Base-by-base conservation (phyloP, 2,888 invertebrate species). In the Mimachlamys varia region DNA sequence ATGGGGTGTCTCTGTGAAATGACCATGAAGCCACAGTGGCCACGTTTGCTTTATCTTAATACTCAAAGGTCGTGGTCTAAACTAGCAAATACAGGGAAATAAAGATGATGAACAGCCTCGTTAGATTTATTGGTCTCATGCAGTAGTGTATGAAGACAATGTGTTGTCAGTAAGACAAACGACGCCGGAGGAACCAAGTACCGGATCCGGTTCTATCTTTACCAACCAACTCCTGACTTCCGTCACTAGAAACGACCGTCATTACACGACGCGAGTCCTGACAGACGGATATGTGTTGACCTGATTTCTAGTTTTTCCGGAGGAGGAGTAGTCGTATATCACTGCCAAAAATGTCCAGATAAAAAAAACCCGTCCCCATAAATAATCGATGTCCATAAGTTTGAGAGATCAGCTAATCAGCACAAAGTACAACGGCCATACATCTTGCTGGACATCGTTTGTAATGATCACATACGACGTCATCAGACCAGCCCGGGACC, bases 261-360 rank as follows among this genome's bases (percentile, higher is more conserved):
- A 27, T 76, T 4, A 15, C 27, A 76, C 10, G 76, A 76, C 76
- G 22, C 33, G 17, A 76, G 33, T 27, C 7, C 7, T 22, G 27
- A 76, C 76, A 76, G 76, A 76, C 0, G 33, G 27, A 76, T 76
- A 76, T 76, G 76, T 76, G 22, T 76, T 76, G 76, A 76, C 76
- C 76, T 33, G 76, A 76, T 76, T 76, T 76, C 76, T 76, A 33
- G 76, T 22, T 2, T 76, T 76, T 76, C 76, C 76, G 76, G 76
- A 76, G 76, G 33, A 33, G 76, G 27, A 76, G 22, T 1, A 13
- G 22, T 76, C 33, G 33, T 76, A 10, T 10, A 76, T 76, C 76
- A 76, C 0, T 76, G 76, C 27, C 76, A 44, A 44, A n/a, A 44
- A 44, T 44, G 33, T 12, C 15, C 10, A 10, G 33, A 33, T 76